Conservation (phyloP, 2,888 invertebrate species). For the Eugnorisma glareosa region DNA sequence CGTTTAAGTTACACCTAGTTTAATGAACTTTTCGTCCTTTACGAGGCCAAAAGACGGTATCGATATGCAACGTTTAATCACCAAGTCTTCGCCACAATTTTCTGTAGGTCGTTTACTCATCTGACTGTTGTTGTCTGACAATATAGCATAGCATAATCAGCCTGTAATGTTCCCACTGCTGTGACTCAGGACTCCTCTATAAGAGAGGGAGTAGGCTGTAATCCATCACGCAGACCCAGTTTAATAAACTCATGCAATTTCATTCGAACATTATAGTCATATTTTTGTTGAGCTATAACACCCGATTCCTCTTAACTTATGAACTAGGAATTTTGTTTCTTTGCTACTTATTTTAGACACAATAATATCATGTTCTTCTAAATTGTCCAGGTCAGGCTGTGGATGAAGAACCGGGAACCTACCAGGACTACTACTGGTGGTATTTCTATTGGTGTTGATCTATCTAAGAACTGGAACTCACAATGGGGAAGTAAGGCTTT, state of each 20-base stretch:
- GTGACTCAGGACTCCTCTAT: background rate
- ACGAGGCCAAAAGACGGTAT: no score
- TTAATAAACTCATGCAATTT: no score
- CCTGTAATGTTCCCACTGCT: background rate
- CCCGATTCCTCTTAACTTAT: no score
- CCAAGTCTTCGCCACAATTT: background rate
- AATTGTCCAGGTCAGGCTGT: slow-evolving; percentile 88
- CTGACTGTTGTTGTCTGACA: background rate
- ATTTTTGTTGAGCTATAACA: no score
- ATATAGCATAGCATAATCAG: background rate
- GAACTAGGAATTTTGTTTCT: no score
- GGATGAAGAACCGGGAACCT: slow-evolving; percentile 92
- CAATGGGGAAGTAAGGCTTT: slow-evolving; percentile 89
- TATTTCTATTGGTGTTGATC: slow-evolving; percentile 90
- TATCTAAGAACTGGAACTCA: slow-evolving; percentile 92
- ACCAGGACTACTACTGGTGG: slow-evolving; percentile 84
- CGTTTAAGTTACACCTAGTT: background rate
- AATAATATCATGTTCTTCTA: background rate
- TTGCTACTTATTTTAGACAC: no score
- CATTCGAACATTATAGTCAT: no score
- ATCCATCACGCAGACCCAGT: no score
- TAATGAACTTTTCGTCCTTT: no score
- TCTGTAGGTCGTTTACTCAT: background rate
- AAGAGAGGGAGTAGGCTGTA: no score
- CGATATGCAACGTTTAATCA: no score